Evolutionary conservation across 2,113 vertebrate genomes (phyloP).

Genomic region (Pavo muticus): DNA sequence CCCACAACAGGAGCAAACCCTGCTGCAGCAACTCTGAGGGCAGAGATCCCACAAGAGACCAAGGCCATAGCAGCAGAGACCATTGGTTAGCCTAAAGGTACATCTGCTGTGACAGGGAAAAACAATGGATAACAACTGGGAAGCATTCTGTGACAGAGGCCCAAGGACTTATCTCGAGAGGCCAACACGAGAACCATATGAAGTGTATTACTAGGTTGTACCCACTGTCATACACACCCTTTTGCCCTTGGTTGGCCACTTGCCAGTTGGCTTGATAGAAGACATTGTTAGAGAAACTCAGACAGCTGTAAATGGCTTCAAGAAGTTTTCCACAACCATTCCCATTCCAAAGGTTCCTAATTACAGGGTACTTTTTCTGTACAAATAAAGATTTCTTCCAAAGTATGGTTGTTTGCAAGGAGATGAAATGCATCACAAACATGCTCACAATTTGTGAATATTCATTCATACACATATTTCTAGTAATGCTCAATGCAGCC

Average conservation of each 20-base stretch:
- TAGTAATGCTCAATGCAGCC: not conserved
- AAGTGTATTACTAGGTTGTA: not conserved
- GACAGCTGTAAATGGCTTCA: not conserved
- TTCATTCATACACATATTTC: not conserved
- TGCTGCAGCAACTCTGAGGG: fast-evolving
- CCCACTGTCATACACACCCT: not conserved
- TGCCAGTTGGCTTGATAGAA: not conserved
- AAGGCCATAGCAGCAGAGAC: not conserved
- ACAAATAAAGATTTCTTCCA: not conserved
- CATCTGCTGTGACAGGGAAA: not conserved
- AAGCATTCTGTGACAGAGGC: not conserved
- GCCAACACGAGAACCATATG: not conserved
- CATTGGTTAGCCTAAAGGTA: not conserved
- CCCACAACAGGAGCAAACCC: fast-evolving
- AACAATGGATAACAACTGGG: not conserved
- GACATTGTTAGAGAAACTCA: not conserved
- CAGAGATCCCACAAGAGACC: not conserved
- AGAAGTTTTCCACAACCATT: not conserved
- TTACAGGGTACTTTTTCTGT: not conserved
- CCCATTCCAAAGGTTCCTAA: not conserved
- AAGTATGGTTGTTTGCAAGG: not conserved
- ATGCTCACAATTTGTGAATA: not conserved
- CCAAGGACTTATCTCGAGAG: not conserved
- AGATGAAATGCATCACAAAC: not conserved
- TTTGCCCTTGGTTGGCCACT: not conserved